Conservation (phyloP, 2,797 vertebrate species). For the Carduelis carduelis region DNA sequence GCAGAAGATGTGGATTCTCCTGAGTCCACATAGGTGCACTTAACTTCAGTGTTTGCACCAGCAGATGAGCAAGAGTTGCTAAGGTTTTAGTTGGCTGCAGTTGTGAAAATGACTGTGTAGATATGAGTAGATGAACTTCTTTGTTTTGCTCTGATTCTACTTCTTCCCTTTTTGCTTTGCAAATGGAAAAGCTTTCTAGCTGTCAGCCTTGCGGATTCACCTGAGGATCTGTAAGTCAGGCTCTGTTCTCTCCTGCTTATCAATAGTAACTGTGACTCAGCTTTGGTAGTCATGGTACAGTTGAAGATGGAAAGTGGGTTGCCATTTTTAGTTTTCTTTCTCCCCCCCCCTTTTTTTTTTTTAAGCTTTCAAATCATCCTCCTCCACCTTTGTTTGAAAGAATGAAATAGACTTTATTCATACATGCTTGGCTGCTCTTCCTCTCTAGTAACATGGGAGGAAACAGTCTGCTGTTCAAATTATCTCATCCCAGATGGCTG, state of each 20-base stretch:
- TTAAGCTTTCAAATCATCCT: constrained; percentile 34
- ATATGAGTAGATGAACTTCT: not conserved
- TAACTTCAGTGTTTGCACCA: not conserved
- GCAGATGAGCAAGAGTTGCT: not conserved
- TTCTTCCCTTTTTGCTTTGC: not conserved
- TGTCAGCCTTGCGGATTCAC: constrained; percentile 32
- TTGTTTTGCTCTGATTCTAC: not conserved
- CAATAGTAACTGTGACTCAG: constrained; percentile 57
- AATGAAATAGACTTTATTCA: constrained; percentile 69
- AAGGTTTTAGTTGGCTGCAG: not conserved
- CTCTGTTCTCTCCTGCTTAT: constrained; percentile 5
- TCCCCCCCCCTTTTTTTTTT: fast-evolving
- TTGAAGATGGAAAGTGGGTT: constrained; percentile 13
- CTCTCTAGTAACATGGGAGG: constrained; percentile 67
- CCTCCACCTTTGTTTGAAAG: constrained; percentile 68
- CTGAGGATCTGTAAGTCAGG: constrained; percentile 15
- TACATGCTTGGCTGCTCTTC: constrained; percentile 69
- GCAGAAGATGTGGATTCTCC: not conserved
- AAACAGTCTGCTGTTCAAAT: constrained; percentile 67
- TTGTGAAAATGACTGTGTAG: fast-evolving
- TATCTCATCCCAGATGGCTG: constrained; percentile 68
- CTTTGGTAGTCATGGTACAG: constrained; percentile 36
- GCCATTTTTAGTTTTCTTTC: constrained; percentile 36
- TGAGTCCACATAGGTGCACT: fast-evolving
- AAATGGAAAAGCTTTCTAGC: not conserved